Evolutionary conservation across 1,140 invertebrate species (phyloP), one percentile per base, ranked within the genome.

Genomic region (Sycophila sp.): DNA sequence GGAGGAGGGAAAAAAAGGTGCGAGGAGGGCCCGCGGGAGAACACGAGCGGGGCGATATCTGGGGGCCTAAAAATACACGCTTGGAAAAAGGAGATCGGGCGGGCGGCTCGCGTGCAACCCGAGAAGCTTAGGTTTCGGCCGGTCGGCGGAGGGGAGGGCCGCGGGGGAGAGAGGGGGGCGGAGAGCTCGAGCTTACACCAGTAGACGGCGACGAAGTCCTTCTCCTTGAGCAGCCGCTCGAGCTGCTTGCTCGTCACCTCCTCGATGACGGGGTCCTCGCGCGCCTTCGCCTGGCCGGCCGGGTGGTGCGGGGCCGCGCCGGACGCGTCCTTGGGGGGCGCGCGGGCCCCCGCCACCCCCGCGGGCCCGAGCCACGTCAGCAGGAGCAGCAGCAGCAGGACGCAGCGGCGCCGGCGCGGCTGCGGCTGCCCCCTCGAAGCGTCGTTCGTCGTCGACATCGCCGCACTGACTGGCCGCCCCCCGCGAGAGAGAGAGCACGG

Each of bases 201-300:
- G 88, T 94, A 96, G 80, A 97, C 95, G 79, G 95, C 95, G 81
- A 96, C 94, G 89, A 94, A 96, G 87, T 96, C 94, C 89, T 95
- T 95, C 76, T 95, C 93, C 82, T 93, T 91, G 78, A 96, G 89
- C 69, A 96, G 88, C 80, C 93, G 90, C 82, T 96, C 94, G 84
- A 96, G 90, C 87, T 96, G 94, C 85, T 96, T 96, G 80, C 93
- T 91, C 84, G 93, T 94, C 85, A 96, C 94, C 87, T 96, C 94
- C 88, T 96, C 94, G 87, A 96, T 96, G 77, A 95, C 91, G 81
- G 94, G 90, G 77, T 94, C 92, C 75, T 87, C 85, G 49, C 89
- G 85, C 38, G 82, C 76, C 51, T 78, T 80, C 38, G 80, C 51
- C 55, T 72, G 62, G 77, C 74, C 81, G 83, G 73, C 81, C 76